These are phyloP conservation scores for Arenaria interpres DNA, from an alignment of 2,113 vertebrate species.

Conservation along the genomic window DNA sequence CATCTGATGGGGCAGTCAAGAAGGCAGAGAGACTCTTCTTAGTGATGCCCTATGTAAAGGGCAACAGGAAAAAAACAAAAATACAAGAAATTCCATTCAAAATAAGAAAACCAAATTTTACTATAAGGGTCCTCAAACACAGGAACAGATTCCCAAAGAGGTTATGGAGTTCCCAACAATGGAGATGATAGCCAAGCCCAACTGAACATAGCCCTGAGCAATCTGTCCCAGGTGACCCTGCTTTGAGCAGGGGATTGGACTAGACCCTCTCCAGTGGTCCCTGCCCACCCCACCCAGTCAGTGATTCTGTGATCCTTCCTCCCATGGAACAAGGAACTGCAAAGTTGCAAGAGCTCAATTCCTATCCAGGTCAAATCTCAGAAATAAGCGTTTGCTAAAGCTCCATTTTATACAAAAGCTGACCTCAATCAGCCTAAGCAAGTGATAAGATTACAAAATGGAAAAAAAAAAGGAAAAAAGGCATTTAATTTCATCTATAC, in stretches of 20 bases:
- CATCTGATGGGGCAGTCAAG: neutral
- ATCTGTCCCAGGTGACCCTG: neutral
- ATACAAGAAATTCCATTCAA: neutral
- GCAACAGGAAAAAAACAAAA: neutral
- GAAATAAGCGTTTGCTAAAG: neutral
- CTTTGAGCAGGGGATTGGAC: neutral
- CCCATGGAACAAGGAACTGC: neutral
- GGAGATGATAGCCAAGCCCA: neutral
- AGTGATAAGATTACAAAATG: neutral
- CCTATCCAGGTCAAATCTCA: neutral
- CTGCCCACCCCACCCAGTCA: neutral
- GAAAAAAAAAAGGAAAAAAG: neutral
- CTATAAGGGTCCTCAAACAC: neutral
- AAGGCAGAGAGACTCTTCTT: neutral
- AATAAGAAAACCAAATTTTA: neutral
- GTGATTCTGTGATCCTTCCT: neutral
- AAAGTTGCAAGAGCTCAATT: neutral
- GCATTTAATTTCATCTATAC: neutral
- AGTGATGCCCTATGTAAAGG: neutral
- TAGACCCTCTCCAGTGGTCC: neutral
- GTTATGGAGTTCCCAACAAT: neutral
- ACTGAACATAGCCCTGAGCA: neutral
- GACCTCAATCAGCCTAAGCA: neutral
- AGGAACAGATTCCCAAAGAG: neutral
- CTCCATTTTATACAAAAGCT: neutral